These are phyloP conservation scores for Heterotilapia buettikoferi DNA, from an alignment of 2,113 vertebrate species.

Conservation along the genomic window DNA sequence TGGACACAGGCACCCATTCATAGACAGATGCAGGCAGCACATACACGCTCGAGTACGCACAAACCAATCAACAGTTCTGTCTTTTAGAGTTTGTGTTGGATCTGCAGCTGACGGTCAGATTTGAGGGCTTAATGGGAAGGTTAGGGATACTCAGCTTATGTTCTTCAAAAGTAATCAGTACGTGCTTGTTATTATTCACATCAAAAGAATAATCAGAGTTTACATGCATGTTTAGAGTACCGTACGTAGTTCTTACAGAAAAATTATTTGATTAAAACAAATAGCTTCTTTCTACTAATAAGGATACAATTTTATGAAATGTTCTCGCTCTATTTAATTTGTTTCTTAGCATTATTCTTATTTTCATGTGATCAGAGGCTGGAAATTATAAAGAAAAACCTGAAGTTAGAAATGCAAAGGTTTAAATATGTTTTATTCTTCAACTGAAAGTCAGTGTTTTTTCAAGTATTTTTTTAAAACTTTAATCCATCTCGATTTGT, in stretches of 20 bases:
- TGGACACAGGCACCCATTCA: background rate
- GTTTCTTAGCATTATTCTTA: background rate
- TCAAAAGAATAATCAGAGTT: background rate
- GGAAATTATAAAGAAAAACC: background rate
- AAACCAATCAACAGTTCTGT: background rate
- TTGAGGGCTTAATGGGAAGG: background rate
- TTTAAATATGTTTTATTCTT: background rate
- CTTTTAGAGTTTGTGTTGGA: background rate
- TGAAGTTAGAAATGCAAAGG: background rate
- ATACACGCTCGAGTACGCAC: background rate
- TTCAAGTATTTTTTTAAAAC: background rate
- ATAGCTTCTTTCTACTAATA: background rate
- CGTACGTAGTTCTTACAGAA: background rate
- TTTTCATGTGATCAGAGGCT: rapidly evolving
- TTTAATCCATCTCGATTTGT: background rate
- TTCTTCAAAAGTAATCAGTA: background rate
- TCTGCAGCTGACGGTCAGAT: background rate
- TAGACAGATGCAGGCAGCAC: background rate
- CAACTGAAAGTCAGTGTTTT: background rate
- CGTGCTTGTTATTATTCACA: background rate
- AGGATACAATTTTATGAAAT: background rate
- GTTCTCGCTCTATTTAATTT: background rate
- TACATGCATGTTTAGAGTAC: background rate
- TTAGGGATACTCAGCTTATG: background rate
- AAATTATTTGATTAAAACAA: background rate